phyloP scores from a whole-genome alignment of 35 echinoderm and acorn worm species.

The Stichopus chloronotus region DNA sequence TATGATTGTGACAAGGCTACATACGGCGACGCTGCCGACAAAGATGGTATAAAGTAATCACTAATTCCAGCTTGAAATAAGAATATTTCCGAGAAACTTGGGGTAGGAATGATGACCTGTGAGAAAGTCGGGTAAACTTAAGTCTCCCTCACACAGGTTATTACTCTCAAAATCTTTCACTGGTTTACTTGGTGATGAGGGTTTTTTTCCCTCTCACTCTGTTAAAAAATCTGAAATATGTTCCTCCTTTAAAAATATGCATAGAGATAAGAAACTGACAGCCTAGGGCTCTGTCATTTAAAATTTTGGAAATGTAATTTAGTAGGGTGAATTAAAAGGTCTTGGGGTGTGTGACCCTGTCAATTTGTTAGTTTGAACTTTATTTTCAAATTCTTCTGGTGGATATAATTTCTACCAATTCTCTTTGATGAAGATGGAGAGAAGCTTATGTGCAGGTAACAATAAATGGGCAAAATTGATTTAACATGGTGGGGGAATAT shows the following conservation, averaged over 20 bases:
- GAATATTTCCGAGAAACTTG: too few relatives aligned
- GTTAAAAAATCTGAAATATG: too few relatives aligned
- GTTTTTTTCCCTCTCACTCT: too few relatives aligned
- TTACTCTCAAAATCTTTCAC: too few relatives aligned
- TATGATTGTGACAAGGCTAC: too few relatives aligned
- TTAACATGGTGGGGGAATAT: background rate
- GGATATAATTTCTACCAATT: conserved; percentile 14
- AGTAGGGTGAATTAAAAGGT: conserved; percentile 21
- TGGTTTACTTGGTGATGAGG: too few relatives aligned
- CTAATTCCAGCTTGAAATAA: too few relatives aligned
- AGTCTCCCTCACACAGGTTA: too few relatives aligned
- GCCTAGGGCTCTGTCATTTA: conserved; percentile 27
- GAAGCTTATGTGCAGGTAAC: background rate
- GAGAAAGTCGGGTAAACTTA: too few relatives aligned
- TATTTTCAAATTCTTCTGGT: conserved; percentile 1
- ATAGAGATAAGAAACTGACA: background rate
- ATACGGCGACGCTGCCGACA: too few relatives aligned
- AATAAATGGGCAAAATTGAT: background rate
- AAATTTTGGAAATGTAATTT: conserved; percentile 29
- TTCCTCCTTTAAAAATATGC: background rate
- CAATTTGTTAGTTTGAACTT: conserved; percentile 47
- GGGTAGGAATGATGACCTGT: too few relatives aligned
- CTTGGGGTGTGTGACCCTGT: background rate
- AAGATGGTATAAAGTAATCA: too few relatives aligned
- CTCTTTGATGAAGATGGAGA: conserved; percentile 25